Conservation (phyloP, 2,113 vertebrate genomes). For the Tapirus terrestris region DNA sequence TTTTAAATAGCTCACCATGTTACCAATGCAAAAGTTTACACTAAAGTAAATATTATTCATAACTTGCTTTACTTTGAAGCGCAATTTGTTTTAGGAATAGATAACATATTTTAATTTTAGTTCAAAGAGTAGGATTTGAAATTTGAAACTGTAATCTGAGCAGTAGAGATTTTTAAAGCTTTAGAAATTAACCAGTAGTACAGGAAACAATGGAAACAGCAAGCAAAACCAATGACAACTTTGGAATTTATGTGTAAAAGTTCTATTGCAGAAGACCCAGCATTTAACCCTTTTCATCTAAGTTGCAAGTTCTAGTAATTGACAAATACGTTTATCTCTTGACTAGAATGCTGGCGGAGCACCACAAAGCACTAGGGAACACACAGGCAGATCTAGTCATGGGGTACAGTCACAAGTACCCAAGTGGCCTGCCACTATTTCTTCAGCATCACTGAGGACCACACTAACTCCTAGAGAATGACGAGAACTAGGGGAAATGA, state of each 20-base stretch:
- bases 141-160: not conserved
- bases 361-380: not conserved
- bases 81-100: not conserved
- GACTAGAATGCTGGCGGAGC: not conserved
- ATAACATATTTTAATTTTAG: not conserved
- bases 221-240: not conserved
- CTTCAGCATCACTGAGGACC: not conserved
- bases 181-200: slow-evolving; percentile 14
- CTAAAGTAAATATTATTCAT: not conserved
- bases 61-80: slow-evolving; percentile 41
- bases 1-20: slow-evolving; percentile 27
- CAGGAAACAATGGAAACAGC: not conserved
- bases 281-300: not conserved
- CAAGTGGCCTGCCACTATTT: not conserved
- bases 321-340: not conserved
- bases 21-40: not conserved
- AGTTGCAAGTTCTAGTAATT: not conserved
- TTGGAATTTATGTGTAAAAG: not conserved
- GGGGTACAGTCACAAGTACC: not conserved
- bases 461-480: not conserved
- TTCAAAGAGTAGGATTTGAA: slow-evolving; percentile 56
- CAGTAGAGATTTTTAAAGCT: not conserved
- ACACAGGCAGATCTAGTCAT: not conserved
- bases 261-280: not conserved
- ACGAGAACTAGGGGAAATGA: not conserved